These are phyloP conservation scores for Tachypleus tridentatus DNA, from an alignment of 1,140 invertebrate genomes.

Conservation along the genomic window DNA sequence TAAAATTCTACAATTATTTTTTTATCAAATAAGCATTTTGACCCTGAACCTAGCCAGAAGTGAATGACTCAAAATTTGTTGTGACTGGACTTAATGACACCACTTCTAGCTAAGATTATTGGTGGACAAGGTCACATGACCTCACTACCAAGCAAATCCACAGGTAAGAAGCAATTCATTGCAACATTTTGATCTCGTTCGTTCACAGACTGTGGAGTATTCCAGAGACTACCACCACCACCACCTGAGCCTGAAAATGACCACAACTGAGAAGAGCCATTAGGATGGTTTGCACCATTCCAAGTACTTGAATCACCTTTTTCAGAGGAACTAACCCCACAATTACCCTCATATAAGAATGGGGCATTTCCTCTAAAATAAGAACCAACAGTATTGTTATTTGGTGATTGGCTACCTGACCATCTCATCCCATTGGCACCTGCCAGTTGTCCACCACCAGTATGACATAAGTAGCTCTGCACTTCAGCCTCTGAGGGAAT, in stretches of 20 bases:
- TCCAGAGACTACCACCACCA: conserved; percentile 45
- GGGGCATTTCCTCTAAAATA: conserved; percentile 27
- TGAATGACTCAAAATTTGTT: too few relatives aligned
- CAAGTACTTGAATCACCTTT: not conserved
- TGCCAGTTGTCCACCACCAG: conserved; percentile 41
- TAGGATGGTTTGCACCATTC: not conserved
- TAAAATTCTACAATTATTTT: too few relatives aligned
- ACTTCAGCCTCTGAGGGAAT: conserved; percentile 81
- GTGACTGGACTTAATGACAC: too few relatives aligned
- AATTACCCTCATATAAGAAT: conserved; percentile 32
- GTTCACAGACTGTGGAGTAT: conserved; percentile 35
- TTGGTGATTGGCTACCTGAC: conserved; percentile 12
- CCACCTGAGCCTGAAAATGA: conserved; percentile 25
- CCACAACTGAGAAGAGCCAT: conserved; percentile 10
- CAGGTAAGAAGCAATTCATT: conserved; percentile 72
- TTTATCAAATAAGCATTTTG: too few relatives aligned
- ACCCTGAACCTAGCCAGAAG: too few relatives aligned
- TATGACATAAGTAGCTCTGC: conserved; percentile 49
- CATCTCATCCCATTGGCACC: conserved; percentile 33
- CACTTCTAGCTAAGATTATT: too few relatives aligned
- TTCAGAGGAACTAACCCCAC: conserved; percentile 10
- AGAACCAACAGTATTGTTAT: conserved; percentile 21
- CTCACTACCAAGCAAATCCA: conserved; percentile 60
- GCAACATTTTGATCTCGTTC: conserved; percentile 59
- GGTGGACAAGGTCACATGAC: conserved; percentile 10